Percentiles rank a stretch among this genome's conserved stretches.
Conservation (phyloP, 2,113 vertebrate species). For the Oncorhynchus mykiss region DNA sequence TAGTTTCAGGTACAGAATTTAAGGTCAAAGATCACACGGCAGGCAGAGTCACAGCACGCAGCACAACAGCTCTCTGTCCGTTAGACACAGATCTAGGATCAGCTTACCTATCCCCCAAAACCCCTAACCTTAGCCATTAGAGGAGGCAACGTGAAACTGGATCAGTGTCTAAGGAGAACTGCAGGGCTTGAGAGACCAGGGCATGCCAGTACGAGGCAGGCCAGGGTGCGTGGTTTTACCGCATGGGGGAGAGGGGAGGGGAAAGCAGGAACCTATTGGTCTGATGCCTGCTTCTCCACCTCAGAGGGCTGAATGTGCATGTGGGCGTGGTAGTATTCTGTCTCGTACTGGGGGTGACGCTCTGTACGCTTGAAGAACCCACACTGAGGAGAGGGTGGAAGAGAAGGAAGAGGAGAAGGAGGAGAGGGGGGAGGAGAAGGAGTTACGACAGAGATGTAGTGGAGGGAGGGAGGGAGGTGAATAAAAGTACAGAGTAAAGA, state of each 20-base stretch:
- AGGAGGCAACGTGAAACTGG: too few species aligned
- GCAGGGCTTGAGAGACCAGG: constrained; percentile 10
- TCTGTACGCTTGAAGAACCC: constrained; percentile 87
- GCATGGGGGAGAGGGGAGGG: constrained; percentile 61
- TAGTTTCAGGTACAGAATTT: background rate
- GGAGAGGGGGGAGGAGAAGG: background rate
- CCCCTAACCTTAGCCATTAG: too few species aligned
- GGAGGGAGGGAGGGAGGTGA: background rate
- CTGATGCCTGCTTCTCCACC: constrained; percentile 78
- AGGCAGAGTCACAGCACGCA: background rate
- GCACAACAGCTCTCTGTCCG: background rate
- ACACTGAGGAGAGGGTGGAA: constrained; percentile 71
- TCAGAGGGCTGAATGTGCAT: constrained; percentile 87
- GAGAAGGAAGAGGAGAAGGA: background rate
- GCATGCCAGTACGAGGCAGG: constrained; percentile 21
- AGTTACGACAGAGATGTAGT: background rate
- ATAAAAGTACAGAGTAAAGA: background rate
- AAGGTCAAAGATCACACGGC: background rate
- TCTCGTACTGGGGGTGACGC: constrained; percentile 74
- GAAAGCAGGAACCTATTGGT: constrained; percentile 70
- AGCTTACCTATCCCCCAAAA: too few species aligned
- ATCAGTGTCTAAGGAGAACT: too few species aligned
- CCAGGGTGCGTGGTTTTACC: constrained; percentile 49
- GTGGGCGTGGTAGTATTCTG: constrained; percentile 85
- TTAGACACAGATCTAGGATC: too few species aligned